Evolutionary conservation across 92 coral and sea anemone genomes (phyloP).

Genomic region (Bergia puertoricense): DNA sequence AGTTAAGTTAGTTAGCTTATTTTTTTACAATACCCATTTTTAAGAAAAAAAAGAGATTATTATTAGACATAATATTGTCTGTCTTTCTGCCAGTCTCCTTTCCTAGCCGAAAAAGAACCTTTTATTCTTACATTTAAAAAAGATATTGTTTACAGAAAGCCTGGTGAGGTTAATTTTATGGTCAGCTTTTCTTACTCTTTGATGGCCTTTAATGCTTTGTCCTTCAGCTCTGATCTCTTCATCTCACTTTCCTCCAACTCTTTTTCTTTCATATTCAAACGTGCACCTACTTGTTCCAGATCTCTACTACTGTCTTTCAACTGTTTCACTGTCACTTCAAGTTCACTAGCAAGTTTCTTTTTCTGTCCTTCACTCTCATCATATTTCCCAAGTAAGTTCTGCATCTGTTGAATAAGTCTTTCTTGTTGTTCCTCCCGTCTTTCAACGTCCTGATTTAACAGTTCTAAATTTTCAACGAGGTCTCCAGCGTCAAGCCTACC

Average conservation of each 20-base stretch:
- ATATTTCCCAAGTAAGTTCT: constrained; percentile 68
- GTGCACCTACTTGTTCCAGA: constrained; percentile 67
- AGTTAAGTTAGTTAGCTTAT: too few species aligned
- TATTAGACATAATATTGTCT: too few species aligned
- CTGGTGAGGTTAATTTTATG: too few species aligned
- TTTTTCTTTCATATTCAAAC: constrained; percentile 77
- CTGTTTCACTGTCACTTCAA: constrained; percentile 71
- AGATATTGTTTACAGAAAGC: too few species aligned
- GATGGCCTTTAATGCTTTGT: constrained; percentile 82
- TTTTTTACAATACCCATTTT: too few species aligned
- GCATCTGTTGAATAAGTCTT: constrained; percentile 73
- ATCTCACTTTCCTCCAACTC: constrained; percentile 81
- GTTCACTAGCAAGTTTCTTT: constrained; percentile 62
- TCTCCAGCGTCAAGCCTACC: constrained; percentile 45
- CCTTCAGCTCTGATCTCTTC: constrained; percentile 86
- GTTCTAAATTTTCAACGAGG: constrained; percentile 63
- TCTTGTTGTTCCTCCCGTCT: constrained; percentile 88
- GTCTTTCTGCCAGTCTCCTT: too few species aligned
- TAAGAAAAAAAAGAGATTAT: too few species aligned
- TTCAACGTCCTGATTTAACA: constrained; percentile 77
- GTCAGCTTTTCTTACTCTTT: constrained; percentile 80
- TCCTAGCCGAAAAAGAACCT: too few species aligned
- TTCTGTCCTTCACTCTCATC: constrained; percentile 82
- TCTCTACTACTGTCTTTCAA: constrained; percentile 73
- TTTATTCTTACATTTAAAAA: too few species aligned